A percentile compares a stretch with the other conserved stretches of the same genome.
phyloP scores from a whole-genome alignment of 2,797 vertebrate species.

The Danio tinwini region DNA sequence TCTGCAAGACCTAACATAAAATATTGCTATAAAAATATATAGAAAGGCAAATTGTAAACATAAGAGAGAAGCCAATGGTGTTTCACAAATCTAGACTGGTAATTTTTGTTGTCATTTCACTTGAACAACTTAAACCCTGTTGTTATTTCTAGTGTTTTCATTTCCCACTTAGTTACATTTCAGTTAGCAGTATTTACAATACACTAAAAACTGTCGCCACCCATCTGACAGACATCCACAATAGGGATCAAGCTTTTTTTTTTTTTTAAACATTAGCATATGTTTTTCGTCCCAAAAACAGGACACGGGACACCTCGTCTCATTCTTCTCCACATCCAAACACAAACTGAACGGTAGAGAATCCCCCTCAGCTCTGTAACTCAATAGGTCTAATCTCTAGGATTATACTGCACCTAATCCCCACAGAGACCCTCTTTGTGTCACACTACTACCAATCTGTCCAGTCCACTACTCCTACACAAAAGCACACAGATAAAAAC shows the following conservation, averaged over 20 bases:
- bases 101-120: neutral
- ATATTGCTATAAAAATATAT: no score
- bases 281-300: slow-evolving; percentile 50
- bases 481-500: slow-evolving; percentile 13
- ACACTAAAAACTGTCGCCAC: neutral
- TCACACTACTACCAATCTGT: slow-evolving; percentile 23
- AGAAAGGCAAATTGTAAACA: no score
- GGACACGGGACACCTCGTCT: slow-evolving; percentile 22
- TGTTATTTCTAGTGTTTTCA: neutral
- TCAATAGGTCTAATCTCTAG: slow-evolving; percentile 46
- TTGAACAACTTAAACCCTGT: neutral
- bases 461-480: slow-evolving; percentile 30
- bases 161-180: slow-evolving; percentile 4
- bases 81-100: neutral
- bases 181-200: neutral
- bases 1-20: no score
- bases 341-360: slow-evolving; percentile 37
- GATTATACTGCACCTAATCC: slow-evolving; percentile 49
- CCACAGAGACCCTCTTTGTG: slow-evolving; percentile 51
- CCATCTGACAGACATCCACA: neutral
- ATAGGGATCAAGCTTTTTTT: slow-evolving; percentile 25
- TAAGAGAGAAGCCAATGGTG: neutral
- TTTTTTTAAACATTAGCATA: slow-evolving; percentile 5
- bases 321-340: slow-evolving; percentile 16
- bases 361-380: slow-evolving; percentile 36